Conservation (phyloP, 2,113 vertebrate genomes). For the Corydoras maculifer region DNA sequence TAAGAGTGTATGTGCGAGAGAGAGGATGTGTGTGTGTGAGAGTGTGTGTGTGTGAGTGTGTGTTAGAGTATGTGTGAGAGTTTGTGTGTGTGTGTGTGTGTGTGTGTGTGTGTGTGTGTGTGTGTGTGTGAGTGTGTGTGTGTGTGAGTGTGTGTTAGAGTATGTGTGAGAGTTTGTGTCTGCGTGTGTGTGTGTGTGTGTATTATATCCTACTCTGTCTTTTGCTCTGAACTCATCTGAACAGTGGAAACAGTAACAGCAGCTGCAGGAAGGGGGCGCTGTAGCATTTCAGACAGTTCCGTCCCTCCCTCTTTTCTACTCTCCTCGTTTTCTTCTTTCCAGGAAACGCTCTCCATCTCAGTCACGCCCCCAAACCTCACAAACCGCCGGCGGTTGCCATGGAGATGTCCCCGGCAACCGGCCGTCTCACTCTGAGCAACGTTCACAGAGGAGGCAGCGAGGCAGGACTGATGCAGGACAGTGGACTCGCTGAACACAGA, state of each 20-base stretch:
- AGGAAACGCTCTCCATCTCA: constrained; percentile 78
- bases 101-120: too few species aligned
- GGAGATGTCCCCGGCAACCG: constrained; percentile 61
- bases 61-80: background rate
- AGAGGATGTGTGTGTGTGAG: background rate
- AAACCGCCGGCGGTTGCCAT: constrained; percentile 67
- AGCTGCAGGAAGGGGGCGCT: constrained; percentile 62
- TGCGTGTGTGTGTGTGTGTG: background rate
- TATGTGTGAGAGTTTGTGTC: background rate
- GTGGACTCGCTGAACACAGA: constrained; percentile 59
- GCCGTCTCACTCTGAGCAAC: constrained; percentile 65
- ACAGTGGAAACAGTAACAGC: constrained; percentile 64
- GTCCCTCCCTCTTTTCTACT: constrained; percentile 37
- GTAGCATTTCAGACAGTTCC: constrained; percentile 56
- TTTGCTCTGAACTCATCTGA: constrained; percentile 58
- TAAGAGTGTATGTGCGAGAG: too few species aligned
- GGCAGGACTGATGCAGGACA: constrained; percentile 64
- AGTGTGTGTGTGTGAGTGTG: background rate
- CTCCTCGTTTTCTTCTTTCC: constrained; percentile 40
- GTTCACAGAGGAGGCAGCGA: constrained; percentile 61
- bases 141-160: too few species aligned
- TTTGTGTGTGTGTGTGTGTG: too few species aligned
- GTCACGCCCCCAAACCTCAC: constrained; percentile 93
- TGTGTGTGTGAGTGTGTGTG: too few species aligned
- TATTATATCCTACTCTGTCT: constrained; percentile 12